These are phyloP conservation scores for Sciaenops ocellatus DNA, from an alignment of 2,797 vertebrate genomes.

Conservation along the genomic window DNA sequence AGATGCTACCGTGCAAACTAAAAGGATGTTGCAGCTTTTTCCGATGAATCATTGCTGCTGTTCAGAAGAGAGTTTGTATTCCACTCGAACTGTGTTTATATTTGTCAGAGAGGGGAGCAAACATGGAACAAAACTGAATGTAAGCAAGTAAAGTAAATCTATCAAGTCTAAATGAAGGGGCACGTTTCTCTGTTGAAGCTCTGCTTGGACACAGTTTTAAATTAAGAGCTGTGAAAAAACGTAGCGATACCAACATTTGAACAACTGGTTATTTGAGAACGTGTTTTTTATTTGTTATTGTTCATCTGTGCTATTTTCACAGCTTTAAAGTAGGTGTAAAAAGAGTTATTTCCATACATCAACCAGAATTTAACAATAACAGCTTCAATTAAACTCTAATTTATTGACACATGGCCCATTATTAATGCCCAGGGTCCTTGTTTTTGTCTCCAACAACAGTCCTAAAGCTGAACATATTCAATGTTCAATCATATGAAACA, in stretches of 20 bases:
- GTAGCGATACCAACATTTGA: background rate
- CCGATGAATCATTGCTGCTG: constrained; percentile 11
- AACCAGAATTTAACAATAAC: constrained; percentile 18
- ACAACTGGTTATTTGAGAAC: background rate
- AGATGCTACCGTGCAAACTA: background rate
- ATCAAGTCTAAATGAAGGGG: background rate
- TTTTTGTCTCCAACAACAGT: background rate
- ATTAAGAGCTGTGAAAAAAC: background rate
- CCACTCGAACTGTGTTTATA: background rate
- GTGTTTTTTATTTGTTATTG: background rate
- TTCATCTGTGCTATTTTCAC: background rate
- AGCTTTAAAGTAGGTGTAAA: constrained; percentile 13
- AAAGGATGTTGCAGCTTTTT: background rate
- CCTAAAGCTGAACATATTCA: background rate
- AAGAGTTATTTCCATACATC: background rate
- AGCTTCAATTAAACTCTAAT: background rate
- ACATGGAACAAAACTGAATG: background rate
- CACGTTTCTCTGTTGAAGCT: background rate
- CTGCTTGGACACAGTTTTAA: constrained; percentile 1
- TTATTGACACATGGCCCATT: background rate
- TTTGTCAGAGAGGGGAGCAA: background rate
- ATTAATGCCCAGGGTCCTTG: background rate
- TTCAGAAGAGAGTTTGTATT: background rate
- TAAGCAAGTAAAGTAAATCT: background rate
- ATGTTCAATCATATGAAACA: background rate